Evolutionary conservation across 2,797 vertebrate genomes (phyloP).

Genomic region (Microchirus variegatus): DNA sequence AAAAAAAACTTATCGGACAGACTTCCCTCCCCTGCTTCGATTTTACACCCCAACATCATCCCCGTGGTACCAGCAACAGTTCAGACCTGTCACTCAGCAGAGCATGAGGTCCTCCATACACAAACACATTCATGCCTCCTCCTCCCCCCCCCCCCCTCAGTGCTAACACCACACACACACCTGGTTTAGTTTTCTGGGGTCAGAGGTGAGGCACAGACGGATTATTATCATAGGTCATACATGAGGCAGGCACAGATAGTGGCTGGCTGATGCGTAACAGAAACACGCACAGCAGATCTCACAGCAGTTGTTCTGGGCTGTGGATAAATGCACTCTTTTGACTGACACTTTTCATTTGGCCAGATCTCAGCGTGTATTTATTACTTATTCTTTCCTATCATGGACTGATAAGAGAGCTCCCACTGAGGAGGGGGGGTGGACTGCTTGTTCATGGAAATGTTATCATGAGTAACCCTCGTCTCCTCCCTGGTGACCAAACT

Average conservation of each 20-base stretch:
- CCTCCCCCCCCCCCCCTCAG: not conserved
- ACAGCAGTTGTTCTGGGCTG: constrained; percentile 19
- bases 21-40: constrained; percentile 10
- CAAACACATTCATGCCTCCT: constrained; percentile 50
- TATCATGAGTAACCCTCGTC: not conserved
- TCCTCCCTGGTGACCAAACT: constrained; percentile 36
- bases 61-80: constrained; percentile 49
- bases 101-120: constrained; percentile 52
- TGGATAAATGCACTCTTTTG: constrained; percentile 19
- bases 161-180: constrained; percentile 47
- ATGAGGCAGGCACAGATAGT: constrained; percentile 49
- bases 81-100: constrained; percentile 68
- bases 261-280: constrained; percentile 25
- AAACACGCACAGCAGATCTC: constrained; percentile 29
- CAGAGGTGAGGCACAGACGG: constrained; percentile 63
- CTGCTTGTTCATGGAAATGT: constrained; percentile 20
- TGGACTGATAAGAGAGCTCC: constrained; percentile 51
- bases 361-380: constrained; percentile 29
- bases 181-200: constrained; percentile 75
- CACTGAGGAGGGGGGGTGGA: not conserved
- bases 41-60: constrained; percentile 16
- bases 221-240: constrained; percentile 68
- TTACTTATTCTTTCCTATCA: constrained; percentile 44
- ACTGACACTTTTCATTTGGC: constrained; percentile 57
- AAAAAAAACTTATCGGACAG: constrained; percentile 7